Percentiles rank a stretch among this genome's conserved stretches.
phyloP scores from a whole-genome alignment of 1,140 invertebrate species.

The Achatina immaculata region DNA sequence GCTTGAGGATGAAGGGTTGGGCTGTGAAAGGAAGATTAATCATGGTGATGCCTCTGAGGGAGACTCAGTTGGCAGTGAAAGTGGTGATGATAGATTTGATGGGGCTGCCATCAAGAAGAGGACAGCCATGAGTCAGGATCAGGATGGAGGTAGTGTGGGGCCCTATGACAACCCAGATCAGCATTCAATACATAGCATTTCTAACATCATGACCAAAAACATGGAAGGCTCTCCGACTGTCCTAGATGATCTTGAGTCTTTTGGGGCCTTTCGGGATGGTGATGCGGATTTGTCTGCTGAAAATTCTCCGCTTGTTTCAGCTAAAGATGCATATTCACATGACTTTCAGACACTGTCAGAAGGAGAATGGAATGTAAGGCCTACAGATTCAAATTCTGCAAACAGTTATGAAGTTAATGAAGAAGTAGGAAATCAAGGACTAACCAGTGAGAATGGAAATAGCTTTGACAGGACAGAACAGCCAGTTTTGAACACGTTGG shows the following conservation, averaged over 20 bases:
- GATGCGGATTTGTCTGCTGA: background rate
- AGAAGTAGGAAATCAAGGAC: background rate
- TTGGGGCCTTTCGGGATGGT: background rate
- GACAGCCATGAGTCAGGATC: background rate
- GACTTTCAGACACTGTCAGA: background rate
- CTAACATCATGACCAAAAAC: conserved; percentile 8
- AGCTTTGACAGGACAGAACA: background rate
- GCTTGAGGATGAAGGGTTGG: conserved; percentile 49
- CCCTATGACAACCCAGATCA: conserved; percentile 37
- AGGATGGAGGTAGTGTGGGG: conserved; percentile 42
- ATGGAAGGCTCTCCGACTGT: conserved; percentile 1
- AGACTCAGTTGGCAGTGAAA: conserved; percentile 35
- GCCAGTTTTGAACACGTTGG: background rate
- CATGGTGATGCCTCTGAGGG: conserved; percentile 25
- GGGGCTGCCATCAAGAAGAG: background rate
- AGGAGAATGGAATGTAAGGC: background rate
- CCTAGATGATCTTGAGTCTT: conserved; percentile 23
- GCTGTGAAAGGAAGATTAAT: conserved; percentile 12
- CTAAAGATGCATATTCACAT: background rate
- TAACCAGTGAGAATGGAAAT: background rate
- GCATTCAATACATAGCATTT: conserved; percentile 57
- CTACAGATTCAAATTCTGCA: background rate
- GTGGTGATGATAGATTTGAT: conserved; percentile 34
- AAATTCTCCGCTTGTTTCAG: background rate
- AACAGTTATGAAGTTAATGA: conserved; percentile 1